A percentile compares a stretch with the other conserved stretches of the same genome.
Evolutionary conservation across 64 coral and sea anemone species (phyloP).

Genomic region (Stichodactyla mertensii): DNA sequence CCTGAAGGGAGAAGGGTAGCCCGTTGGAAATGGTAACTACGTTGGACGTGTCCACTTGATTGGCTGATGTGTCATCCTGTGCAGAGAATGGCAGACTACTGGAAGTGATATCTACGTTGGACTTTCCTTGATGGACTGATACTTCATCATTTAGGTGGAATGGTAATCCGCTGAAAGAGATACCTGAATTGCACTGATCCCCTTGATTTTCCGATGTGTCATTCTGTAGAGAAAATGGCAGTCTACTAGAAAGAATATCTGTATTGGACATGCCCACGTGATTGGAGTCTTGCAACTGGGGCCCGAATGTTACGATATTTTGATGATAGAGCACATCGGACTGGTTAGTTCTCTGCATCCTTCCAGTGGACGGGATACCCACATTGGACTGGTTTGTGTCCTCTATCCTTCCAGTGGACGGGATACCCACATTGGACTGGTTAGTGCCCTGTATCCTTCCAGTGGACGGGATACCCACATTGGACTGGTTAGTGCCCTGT

Average conservation of each 20-base stretch:
- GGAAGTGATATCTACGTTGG: too few relatives aligned
- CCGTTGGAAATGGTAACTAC: too few relatives aligned
- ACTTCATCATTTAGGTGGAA: background rate
- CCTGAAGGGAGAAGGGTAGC: too few relatives aligned
- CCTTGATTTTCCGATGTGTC: background rate
- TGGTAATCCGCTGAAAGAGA: background rate
- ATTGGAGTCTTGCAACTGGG: background rate
- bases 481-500: background rate
- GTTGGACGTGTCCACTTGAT: too few relatives aligned
- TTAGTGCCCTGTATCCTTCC: too few relatives aligned
- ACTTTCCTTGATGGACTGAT: too few relatives aligned
- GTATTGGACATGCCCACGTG: background rate
- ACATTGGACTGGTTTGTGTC: background rate
- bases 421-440: background rate
- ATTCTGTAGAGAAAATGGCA: background rate
- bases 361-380: background rate
- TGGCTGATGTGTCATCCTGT: too few relatives aligned
- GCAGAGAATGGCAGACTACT: too few relatives aligned
- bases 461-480: background rate
- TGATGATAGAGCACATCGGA: background rate
- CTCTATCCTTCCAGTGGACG: background rate
- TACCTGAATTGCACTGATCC: background rate
- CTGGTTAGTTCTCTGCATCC: background rate
- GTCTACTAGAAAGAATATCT: background rate
- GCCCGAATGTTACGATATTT: background rate